A percentile compares a stretch with the other conserved stretches of the same genome.
phyloP scores from a whole-genome alignment of 23 tunicate genomes.

The Ciona savignyi region DNA sequence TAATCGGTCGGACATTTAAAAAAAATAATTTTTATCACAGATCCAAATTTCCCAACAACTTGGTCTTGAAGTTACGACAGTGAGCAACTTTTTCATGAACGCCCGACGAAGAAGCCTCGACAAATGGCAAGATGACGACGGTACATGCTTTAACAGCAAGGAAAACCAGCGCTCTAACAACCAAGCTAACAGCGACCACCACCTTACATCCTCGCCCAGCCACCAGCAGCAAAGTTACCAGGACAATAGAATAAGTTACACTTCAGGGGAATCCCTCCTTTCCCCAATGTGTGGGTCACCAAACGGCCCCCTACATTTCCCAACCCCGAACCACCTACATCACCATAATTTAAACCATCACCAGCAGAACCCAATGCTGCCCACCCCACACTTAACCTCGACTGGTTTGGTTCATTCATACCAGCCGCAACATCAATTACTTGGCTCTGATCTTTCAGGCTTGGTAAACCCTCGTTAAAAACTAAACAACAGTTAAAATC shows the following conservation, averaged over 20 bases:
- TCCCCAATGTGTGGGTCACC: conserved; percentile 16
- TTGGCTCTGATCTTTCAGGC: conserved; percentile 3
- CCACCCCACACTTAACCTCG: conserved; percentile 20
- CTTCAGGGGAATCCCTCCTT: conserved; percentile 1
- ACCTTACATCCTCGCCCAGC: background rate
- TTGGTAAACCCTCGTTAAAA: conserved; percentile 12
- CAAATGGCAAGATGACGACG: conserved; percentile 93
- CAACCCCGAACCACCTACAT: conserved; percentile 36
- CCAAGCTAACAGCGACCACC: background rate
- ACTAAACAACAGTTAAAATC: background rate
- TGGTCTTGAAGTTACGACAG: conserved; percentile 85
- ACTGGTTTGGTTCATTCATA: conserved; percentile 16
- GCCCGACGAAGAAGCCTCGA: conserved; percentile 88
- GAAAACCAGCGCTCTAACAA: conserved; percentile 5
- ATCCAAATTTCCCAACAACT: conserved; percentile 58
- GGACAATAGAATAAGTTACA: background rate
- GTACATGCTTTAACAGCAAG: background rate
- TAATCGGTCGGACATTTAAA: too few relatives aligned
- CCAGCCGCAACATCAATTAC: conserved; percentile 13
- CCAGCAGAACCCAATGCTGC: conserved; percentile 40
- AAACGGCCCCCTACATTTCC: conserved; percentile 22
- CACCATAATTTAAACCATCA: conserved; percentile 31
- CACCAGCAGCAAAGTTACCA: background rate
- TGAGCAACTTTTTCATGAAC: conserved; percentile 99
- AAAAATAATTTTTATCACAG: conserved; percentile 19